These are phyloP conservation scores for rat (Rattus norvegicus) DNA, from an alignment of 2,113 vertebrate species.

Conservation along the genomic window DNA sequence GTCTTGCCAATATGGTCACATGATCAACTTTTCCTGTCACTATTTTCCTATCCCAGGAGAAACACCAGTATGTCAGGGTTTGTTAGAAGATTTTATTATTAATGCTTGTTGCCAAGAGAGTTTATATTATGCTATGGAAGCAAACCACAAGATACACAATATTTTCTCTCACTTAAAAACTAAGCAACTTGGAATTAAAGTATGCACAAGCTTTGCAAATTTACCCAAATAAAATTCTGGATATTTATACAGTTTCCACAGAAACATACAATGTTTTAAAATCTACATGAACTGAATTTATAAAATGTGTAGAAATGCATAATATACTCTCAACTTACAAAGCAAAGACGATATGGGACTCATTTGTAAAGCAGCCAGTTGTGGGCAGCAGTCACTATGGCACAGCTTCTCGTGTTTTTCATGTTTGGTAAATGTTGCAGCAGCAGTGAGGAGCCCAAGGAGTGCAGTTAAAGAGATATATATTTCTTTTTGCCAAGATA, in stretches of 20 bases:
- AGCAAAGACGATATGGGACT: background rate
- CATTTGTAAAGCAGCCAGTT: background rate
- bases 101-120: background rate
- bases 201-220: background rate
- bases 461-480: background rate
- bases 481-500: background rate
- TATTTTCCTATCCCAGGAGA: background rate
- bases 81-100: background rate
- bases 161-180: background rate
- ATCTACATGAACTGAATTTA: background rate
- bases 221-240: background rate
- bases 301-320: background rate
- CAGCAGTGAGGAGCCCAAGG: background rate
- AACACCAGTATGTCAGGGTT: background rate
- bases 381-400: background rate
- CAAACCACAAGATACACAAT: background rate
- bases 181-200: background rate
- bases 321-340: slow-evolving; percentile 1
- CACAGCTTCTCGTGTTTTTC: background rate
- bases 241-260: background rate
- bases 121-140: background rate
- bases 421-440: background rate
- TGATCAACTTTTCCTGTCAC: background rate
- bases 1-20: too few relatives aligned
- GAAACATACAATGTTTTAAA: background rate